phyloP scores from a whole-genome alignment of 2,888 invertebrate species.

The Taenaris catops region DNA sequence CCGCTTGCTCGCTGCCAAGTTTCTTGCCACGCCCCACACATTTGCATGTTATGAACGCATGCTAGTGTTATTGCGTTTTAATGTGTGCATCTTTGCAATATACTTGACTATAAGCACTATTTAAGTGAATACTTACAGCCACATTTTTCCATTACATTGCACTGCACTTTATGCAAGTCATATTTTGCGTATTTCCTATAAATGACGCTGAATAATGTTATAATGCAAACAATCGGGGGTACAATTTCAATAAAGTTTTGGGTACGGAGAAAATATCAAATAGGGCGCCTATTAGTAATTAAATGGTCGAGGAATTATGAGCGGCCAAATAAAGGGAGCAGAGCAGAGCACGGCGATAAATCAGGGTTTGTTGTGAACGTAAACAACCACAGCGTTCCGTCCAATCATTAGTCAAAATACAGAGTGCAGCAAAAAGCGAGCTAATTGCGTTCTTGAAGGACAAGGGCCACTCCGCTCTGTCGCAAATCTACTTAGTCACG shows the following conservation, averaged over 20 bases:
- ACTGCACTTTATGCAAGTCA: no score
- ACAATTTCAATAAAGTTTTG: no score
- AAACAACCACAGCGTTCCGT: conserved; percentile 59
- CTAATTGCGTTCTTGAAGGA: conserved; percentile 75
- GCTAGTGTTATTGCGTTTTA: conserved; percentile 41
- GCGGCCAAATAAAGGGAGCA: conserved; percentile 17
- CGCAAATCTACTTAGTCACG: conserved; percentile 72
- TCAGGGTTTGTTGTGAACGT: conserved; percentile 62
- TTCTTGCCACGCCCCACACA: conserved; percentile 61
- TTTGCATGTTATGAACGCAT: conserved; percentile 58
- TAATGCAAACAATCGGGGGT: no score
- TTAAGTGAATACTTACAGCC: conserved; percentile 23
- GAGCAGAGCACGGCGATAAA: conserved; percentile 40
- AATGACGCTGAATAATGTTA: no score
- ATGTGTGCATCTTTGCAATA: conserved; percentile 28
- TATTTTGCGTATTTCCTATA: no score
- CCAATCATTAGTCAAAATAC: conserved; percentile 73
- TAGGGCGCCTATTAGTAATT: conserved; percentile 7
- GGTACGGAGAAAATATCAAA: no score
- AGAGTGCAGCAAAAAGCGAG: conserved; percentile 68
- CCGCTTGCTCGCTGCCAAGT: conserved; percentile 61
- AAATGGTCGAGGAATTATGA: conserved; percentile 18
- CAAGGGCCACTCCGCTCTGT: conserved; percentile 65
- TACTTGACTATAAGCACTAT: conserved; percentile 21
- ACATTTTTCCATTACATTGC: no score